Percentiles rank a stretch among this genome's conserved stretches.
Evolutionary conservation across 2,888 invertebrate species (phyloP).

Genomic region (Callimorpha dominula): DNA sequence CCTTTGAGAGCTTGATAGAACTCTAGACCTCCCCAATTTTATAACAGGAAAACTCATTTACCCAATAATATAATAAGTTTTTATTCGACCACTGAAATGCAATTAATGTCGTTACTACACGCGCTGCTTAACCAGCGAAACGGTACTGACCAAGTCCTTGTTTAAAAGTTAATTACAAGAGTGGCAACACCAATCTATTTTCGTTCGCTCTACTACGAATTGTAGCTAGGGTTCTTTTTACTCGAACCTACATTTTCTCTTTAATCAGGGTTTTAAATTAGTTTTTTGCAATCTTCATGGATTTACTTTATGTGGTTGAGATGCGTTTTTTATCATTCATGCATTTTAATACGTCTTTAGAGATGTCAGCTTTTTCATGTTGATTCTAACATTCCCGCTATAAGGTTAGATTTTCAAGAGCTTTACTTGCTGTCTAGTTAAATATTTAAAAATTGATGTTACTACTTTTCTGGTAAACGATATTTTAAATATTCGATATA

Average conservation of each 20-base stretch:
- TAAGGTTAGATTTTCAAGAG: background rate
- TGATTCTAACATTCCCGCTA: background rate
- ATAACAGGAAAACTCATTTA: background rate
- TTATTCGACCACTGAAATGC: background rate
- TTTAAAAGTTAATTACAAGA: constrained; percentile 6
- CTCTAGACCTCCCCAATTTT: background rate
- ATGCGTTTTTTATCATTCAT: background rate
- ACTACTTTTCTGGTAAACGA: background rate
- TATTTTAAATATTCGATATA: background rate
- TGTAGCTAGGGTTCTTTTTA: background rate
- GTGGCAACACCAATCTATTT: background rate
- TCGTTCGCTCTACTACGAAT: background rate
- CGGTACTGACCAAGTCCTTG: background rate
- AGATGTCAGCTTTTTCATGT: background rate
- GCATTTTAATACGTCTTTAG: background rate
- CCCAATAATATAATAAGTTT: background rate
- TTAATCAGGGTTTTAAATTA: background rate
- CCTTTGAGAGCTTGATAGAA: background rate
- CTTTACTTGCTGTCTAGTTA: background rate
- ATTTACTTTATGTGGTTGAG: background rate
- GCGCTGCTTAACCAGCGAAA: background rate
- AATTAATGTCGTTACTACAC: background rate
- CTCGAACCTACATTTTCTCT: background rate
- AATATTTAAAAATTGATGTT: background rate
- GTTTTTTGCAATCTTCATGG: background rate